A percentile compares a stretch with the other conserved stretches of the same genome.
phyloP scores from a whole-genome alignment of 2,113 vertebrate species.

The Otolemur garnettii region DNA sequence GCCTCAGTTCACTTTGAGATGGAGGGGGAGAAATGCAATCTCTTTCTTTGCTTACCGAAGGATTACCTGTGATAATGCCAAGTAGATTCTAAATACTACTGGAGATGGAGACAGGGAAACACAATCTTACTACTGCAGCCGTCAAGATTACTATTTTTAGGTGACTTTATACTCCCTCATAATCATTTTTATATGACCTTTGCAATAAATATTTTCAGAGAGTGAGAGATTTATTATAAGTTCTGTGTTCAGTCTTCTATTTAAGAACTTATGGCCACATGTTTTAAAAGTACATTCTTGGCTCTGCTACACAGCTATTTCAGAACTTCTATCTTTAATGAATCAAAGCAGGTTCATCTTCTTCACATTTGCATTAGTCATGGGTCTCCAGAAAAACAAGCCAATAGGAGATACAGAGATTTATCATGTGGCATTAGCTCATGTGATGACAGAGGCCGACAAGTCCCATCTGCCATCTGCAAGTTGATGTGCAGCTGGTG shows the following conservation, averaged over 20 bases:
- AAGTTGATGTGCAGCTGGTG: neutral
- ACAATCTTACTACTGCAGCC: neutral
- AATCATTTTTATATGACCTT: neutral
- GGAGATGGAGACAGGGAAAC: no score
- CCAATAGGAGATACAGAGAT: neutral
- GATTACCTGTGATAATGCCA: neutral
- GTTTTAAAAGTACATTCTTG: conserved; percentile 43
- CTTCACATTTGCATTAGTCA: neutral
- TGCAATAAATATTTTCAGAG: neutral
- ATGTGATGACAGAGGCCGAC: neutral
- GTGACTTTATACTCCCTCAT: neutral
- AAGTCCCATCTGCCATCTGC: neutral
- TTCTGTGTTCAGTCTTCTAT: neutral
- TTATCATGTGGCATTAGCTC: neutral
- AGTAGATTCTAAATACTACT: neutral
- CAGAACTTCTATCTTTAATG: conserved; percentile 13
- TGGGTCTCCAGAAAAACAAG: neutral
- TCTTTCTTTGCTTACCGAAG: neutral
- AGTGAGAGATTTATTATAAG: neutral
- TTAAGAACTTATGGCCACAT: neutral
- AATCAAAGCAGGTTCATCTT: neutral
- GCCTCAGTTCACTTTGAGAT: neutral
- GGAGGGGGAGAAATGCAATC: neutral
- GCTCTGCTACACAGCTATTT: neutral
- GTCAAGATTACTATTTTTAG: neutral